Conservation (phyloP, 2,797 vertebrate species). For the Enteromius treurensis region DNA sequence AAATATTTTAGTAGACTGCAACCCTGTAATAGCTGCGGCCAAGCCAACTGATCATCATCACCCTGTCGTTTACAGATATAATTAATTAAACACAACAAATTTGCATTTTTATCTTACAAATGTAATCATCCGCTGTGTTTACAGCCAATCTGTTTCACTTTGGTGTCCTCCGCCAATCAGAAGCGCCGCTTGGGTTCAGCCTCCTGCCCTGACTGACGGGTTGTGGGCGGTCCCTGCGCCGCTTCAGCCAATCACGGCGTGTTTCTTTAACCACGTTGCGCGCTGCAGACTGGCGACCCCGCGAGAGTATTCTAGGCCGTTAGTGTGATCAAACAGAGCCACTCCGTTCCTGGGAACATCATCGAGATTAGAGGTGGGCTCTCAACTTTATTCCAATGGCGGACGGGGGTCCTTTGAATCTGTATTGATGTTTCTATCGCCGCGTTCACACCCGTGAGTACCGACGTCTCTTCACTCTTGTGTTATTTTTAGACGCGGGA, state of each 20-base stretch:
- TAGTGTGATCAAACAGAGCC: conserved; percentile 43
- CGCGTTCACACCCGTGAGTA: conserved; percentile 67
- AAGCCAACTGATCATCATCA: conserved; percentile 9
- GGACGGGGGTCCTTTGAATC: conserved; percentile 47
- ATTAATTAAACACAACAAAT: conserved; percentile 36
- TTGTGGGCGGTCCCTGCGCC: conserved; percentile 43
- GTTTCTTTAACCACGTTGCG: conserved; percentile 54
- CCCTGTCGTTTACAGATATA: conserved; percentile 24
- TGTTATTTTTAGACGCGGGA: conserved; percentile 56
- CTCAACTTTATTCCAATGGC: conserved; percentile 55
- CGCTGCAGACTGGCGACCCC: conserved; percentile 53
- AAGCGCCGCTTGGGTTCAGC: conserved; percentile 4
- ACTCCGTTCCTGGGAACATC: conserved; percentile 29
- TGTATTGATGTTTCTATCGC: not conserved
- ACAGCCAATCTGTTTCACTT: conserved; percentile 31
- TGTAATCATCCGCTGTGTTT: conserved; percentile 45
- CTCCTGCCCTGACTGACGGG: conserved; percentile 25
- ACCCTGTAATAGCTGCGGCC: not conserved
- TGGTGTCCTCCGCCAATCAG: conserved; percentile 54
- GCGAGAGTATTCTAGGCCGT: conserved; percentile 56
- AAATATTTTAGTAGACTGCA: conserved; percentile 23
- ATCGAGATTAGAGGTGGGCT: conserved; percentile 40
- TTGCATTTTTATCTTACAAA: conserved; percentile 26
- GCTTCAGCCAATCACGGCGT: conserved; percentile 51
- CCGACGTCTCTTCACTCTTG: conserved; percentile 49